Conservation (phyloP, 2,888 invertebrate genomes). For the Hypselothyrea guttata region DNA sequence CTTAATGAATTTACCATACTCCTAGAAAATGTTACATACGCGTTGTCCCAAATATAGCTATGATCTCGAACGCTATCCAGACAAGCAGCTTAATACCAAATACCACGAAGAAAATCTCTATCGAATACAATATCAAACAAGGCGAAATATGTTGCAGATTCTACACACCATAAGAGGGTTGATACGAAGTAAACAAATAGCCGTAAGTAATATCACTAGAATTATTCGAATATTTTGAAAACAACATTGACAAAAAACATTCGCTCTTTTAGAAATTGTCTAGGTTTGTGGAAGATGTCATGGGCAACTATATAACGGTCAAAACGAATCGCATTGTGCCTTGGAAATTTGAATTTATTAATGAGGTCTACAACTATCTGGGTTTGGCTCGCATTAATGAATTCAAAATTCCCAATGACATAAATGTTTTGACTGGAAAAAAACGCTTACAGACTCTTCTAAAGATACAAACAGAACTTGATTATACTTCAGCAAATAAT, state of each 20-base stretch:
- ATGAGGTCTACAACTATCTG: constrained; percentile 80
- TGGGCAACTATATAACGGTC: constrained; percentile 78
- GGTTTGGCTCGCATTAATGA: constrained; percentile 78
- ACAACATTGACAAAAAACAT: too few relatives aligned
- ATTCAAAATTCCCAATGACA: constrained; percentile 52
- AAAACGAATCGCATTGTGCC: constrained; percentile 81
- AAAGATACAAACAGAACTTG: constrained; percentile 43
- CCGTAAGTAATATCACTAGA: constrained; percentile 9
- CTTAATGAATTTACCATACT: neutral
- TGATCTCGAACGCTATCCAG: constrained; percentile 54
- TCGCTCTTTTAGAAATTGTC: constrained; percentile 62
- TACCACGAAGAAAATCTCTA: constrained; percentile 66
- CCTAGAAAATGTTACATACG: constrained; percentile 80
- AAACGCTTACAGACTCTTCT: constrained; percentile 60
- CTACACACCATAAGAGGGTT: constrained; percentile 67
- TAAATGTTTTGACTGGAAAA: constrained; percentile 35
- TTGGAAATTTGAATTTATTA: constrained; percentile 81
- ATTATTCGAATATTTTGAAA: neutral
- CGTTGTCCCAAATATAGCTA: constrained; percentile 77
- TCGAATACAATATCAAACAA: constrained; percentile 79
- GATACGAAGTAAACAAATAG: constrained; percentile 24
- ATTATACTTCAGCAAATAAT: constrained; percentile 36
- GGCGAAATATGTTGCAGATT: constrained; percentile 78
- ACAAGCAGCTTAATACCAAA: constrained; percentile 42
- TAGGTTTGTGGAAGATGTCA: constrained; percentile 72